Conservation (phyloP, 1,140 invertebrate species). For the Pseudomyrmex cubaensis region DNA sequence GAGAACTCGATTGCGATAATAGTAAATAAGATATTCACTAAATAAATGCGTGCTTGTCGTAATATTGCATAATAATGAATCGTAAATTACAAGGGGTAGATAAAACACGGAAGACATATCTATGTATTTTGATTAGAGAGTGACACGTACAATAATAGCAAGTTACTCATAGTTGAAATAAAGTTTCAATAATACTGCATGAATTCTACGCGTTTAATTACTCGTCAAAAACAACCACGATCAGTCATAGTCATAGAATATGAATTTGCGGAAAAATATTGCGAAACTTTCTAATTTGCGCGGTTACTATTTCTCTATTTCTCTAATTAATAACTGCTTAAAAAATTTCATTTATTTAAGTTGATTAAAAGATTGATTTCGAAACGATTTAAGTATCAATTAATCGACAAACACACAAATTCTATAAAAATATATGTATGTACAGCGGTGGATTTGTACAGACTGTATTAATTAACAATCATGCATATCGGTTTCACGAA, state of each 20-base stretch:
- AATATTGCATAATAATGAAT: background rate
- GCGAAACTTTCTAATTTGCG: too few relatives aligned
- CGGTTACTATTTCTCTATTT: background rate
- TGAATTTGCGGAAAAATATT: too few relatives aligned
- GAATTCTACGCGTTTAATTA: too few relatives aligned
- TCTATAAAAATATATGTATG: constrained; percentile 5
- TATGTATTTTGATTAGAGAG: too few relatives aligned
- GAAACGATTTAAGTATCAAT: background rate
- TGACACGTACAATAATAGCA: too few relatives aligned
- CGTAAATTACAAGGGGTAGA: too few relatives aligned
- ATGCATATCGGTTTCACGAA: constrained; percentile 19
- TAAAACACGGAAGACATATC: too few relatives aligned
- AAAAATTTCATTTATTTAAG: constrained; percentile 7
- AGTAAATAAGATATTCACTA: background rate
- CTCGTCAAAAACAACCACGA: too few relatives aligned
- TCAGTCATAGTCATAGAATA: too few relatives aligned
- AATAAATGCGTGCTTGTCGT: background rate
- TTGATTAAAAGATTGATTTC: background rate
- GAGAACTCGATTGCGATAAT: too few relatives aligned
- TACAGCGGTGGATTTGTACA: constrained; percentile 13
- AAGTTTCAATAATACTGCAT: too few relatives aligned
- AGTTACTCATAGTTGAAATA: too few relatives aligned
- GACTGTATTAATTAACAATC: constrained; percentile 48
- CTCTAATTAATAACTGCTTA: background rate
- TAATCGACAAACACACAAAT: constrained; percentile 37